Evolutionary conservation across 2,888 invertebrate species (phyloP), one percentile per base, ranked within the genome.

Genomic region (Epirrita christyi): DNA sequence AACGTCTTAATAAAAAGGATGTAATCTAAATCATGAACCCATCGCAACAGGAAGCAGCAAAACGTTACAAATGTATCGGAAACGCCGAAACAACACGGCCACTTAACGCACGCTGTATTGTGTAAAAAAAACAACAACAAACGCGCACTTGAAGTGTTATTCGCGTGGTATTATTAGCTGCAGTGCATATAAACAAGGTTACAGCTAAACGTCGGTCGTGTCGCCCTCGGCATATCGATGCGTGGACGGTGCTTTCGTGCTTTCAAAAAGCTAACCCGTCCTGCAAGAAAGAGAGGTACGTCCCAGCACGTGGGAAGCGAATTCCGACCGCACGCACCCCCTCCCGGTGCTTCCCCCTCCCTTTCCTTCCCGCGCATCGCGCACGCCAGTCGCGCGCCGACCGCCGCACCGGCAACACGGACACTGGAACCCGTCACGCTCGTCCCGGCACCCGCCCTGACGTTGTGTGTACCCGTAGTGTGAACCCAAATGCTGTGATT

Each of bases 281-380:
- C 89, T 75, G 86, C 75, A 83, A 85, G 88, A 88, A 85, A 86
- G 85, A 86, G 91, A 88, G 86, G 86, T 71, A 73, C 79, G 73
- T 80, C 72, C 71, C 78, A 85, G 85, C 90, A 91, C 91, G 90
- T 91, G 91, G 91, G 90, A 88, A 88, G 90, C 85, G 86, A 85
- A 92, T 92, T 91, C 91, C 91, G 81, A 88, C 88, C 88, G 87
- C 89, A 92, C 92, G 92, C 92, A 92, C 88, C 85, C 79, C 74
- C 74, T 76, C 64, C 76, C 67, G 69, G 80, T 72, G 75, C 70
- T 71, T 14, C 67, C 64, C 37, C 59, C 64, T 62, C 46, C 32
- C 59, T 28, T 51, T 58, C 72, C 70, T 51, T 58, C 72, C 70
- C 72, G 77, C 78, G 83, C 85, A 81, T 78, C 79, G 84, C 84